These are phyloP conservation scores for Acanthosepion pharaonis DNA, from an alignment of 2,888 invertebrate species.

Conservation along the genomic window DNA sequence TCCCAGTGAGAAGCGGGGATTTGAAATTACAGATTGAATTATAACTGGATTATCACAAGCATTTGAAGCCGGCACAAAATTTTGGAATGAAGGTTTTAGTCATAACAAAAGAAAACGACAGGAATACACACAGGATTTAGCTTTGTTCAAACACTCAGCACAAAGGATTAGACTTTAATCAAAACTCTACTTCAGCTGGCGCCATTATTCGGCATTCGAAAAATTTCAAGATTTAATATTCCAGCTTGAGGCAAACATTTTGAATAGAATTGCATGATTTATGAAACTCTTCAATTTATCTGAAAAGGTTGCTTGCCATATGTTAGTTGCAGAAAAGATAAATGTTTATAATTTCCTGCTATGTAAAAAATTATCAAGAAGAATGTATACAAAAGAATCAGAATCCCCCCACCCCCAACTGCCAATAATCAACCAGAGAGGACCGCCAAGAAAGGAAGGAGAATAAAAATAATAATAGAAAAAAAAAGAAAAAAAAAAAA, in stretches of 20 bases:
- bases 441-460: not conserved
- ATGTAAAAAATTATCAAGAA: not conserved
- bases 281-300: not conserved
- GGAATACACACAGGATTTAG: not conserved
- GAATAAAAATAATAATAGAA: not conserved
- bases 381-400: not conserved
- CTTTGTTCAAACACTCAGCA: not conserved
- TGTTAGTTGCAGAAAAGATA: not conserved
- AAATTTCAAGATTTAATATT: not conserved
- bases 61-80: not conserved
- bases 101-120: not conserved
- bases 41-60: not conserved
- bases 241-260: not conserved
- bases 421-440: too few relatives aligned
- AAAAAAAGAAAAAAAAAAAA: too few relatives aligned
- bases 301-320: not conserved
- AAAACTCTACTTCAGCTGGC: not conserved
- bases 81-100: not conserved
- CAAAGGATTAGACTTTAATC: slow-evolving; percentile 1
- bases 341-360: not conserved
- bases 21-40: not conserved
- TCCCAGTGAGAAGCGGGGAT: not conserved
- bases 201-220: not conserved
- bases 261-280: not conserved
- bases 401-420: not conserved